Conservation (phyloP, 2,113 vertebrate genomes). For the Tympanuchus pallidicinctus region DNA sequence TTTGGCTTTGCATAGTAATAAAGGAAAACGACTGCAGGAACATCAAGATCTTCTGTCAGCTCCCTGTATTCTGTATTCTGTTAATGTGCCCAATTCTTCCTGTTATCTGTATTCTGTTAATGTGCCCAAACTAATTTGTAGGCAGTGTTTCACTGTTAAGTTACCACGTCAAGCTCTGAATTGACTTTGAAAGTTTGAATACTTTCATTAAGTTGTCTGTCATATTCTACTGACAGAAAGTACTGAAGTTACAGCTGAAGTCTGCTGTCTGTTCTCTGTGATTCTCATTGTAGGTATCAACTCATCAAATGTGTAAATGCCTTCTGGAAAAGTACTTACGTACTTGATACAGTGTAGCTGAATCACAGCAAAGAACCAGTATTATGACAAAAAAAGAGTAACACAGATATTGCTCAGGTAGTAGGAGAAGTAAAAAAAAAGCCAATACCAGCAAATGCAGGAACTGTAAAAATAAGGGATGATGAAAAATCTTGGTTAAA, state of each 20-base stretch:
- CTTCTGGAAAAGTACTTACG: background rate
- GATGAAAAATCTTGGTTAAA: background rate
- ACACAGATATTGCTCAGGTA: background rate
- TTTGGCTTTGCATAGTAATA: background rate
- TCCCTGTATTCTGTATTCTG: background rate
- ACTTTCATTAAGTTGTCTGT: background rate
- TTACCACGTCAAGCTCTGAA: background rate
- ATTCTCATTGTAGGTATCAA: background rate
- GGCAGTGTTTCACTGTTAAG: background rate
- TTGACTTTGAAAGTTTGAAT: background rate
- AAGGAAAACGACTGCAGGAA: conserved; percentile 31
- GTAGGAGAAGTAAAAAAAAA: background rate
- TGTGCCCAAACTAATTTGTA: background rate
- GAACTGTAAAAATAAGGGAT: background rate
- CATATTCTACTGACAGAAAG: background rate
- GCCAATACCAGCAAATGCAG: background rate
- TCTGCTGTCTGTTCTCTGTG: background rate
- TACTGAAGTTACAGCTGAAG: background rate
- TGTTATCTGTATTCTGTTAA: background rate
- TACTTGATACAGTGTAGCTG: too few species aligned
- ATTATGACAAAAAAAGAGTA: background rate
- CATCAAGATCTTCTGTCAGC: conserved; percentile 12
- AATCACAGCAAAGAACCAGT: background rate
- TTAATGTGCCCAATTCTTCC: background rate
- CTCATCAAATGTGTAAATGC: background rate